Conservation (phyloP, 2,113 vertebrate species). For the Gadus macrocephalus region DNA sequence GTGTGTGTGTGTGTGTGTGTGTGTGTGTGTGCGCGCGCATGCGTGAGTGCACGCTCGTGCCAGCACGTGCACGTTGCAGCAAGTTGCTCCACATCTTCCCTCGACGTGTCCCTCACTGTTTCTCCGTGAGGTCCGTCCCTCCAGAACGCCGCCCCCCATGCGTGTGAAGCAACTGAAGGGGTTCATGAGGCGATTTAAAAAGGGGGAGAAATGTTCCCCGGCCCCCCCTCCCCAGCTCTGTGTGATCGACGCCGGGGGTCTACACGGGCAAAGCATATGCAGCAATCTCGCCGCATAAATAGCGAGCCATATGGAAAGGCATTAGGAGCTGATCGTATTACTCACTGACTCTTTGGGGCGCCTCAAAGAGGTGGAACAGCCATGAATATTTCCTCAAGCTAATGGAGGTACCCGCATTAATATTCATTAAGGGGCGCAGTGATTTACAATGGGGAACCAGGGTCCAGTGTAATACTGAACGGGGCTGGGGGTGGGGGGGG, state of each 20-base stretch:
- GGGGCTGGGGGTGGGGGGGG: conserved; percentile 5
- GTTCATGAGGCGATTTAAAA: too few species aligned
- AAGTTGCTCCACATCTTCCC: too few species aligned
- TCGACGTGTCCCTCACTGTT: too few species aligned
- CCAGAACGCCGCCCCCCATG: too few species aligned
- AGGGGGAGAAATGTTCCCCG: too few species aligned
- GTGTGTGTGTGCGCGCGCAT: too few species aligned
- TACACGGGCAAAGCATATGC: conserved; percentile 14
- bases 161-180: too few species aligned
- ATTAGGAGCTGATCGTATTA: conserved; percentile 49
- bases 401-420: conserved; percentile 54
- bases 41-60: too few species aligned
- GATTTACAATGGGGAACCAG: conserved; percentile 48
- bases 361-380: conserved; percentile 40
- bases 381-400: conserved; percentile 58
- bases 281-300: conserved; percentile 37
- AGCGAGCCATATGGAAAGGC: conserved; percentile 50
- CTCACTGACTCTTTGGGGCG: conserved; percentile 48
- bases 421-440: conserved; percentile 44
- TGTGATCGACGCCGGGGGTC: conserved; percentile 23
- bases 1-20: too few species aligned
- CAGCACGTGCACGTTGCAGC: neutral
- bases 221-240: neutral
- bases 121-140: too few species aligned
- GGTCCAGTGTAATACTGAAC: conserved; percentile 27